Evolutionary conservation across 2,113 vertebrate species (phyloP), one percentile per base, ranked within the genome.

Genomic region (Tricholaema leucomelas): DNA sequence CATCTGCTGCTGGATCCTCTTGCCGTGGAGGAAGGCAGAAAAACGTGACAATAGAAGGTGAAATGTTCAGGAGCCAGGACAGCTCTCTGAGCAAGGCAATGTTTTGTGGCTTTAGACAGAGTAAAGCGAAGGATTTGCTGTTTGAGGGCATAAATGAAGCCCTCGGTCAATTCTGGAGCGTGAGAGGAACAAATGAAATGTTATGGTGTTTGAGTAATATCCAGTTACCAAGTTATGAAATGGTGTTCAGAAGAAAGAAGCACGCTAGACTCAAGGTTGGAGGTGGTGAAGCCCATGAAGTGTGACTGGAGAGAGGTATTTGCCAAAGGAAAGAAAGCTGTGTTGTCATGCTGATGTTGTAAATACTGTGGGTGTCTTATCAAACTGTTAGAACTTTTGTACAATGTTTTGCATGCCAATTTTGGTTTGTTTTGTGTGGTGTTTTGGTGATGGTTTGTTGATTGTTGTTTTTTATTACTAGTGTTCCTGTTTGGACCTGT

Each of bases 11-110:
- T 2, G 8, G 18, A 3, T 48, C 20, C 35, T 74, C 52, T 56
- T 90, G 52, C 56, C 52, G 33, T 0, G 1, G 36, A 59, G 12
- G 15, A 31, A 78, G 23, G 44, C 20, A 16, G 2, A 20, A 7
- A n/a, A 23, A 31, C 36, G 18, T 0, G 8, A 80, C 50, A 50
- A 28, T 0, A 3, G 38, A 67, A 84, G 35, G 31, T 31, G 38
- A 46, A 67, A 79, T 14, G 31, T 44, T 72, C 5, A 66, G 11
- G 33, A 77, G 27, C 19, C 52, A 27, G 38, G 54, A 30, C 70
- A 5, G 8, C 48, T 36, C 10, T 33, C 12, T 1, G 2, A 2
- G 1, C 0, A 0, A 64, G 38, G 12, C 4, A 2, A 3, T 46
- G 48, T 56, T 35, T 63, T 48, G 12, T 72, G 50, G 44, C 56